Percentiles rank a stretch among this genome's conserved stretches.
Evolutionary conservation across 2,797 vertebrate species (phyloP).

Genomic region (Columba guinea): DNA sequence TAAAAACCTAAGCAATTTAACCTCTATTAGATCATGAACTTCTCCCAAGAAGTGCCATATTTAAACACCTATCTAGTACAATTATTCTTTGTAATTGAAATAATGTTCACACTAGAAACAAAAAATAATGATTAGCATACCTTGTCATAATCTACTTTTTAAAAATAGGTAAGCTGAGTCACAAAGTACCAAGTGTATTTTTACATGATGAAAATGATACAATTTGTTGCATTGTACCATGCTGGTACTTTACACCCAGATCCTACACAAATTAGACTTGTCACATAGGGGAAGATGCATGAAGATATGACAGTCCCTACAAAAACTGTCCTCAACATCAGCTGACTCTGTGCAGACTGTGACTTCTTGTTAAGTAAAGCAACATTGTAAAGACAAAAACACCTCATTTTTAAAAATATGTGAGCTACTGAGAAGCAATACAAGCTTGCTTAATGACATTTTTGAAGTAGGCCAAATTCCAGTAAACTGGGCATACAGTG

Average conservation of each 20-base stretch:
- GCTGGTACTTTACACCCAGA: background rate
- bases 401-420: background rate
- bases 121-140: background rate
- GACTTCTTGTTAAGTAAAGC: background rate
- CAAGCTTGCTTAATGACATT: background rate
- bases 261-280: background rate
- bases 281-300: background rate
- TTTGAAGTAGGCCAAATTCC: background rate
- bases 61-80: background rate
- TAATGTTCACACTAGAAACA: background rate
- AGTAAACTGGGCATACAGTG: background rate
- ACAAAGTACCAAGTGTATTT: background rate
- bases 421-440: background rate
- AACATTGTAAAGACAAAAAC: background rate
- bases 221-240: background rate
- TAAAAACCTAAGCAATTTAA: background rate
- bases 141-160: background rate
- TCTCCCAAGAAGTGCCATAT: background rate
- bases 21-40: background rate
- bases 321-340: background rate
- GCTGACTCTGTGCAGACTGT: background rate
- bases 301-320: background rate
- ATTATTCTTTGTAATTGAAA: background rate
- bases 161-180: constrained; percentile 15
- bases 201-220: background rate